Evolutionary conservation across 2,797 vertebrate genomes (phyloP).

Genomic region (Acipenser transmontanus): DNA sequence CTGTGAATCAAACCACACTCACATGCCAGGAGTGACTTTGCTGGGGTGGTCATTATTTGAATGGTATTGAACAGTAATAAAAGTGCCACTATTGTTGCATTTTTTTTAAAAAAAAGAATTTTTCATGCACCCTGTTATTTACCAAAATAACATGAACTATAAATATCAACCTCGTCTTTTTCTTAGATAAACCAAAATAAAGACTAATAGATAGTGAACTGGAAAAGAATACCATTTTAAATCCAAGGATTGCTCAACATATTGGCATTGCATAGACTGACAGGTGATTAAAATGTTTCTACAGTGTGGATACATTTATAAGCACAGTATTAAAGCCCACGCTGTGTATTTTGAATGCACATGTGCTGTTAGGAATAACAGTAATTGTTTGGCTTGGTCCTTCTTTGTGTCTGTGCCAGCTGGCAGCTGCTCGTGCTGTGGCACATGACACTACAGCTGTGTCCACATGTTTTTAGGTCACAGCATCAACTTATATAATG

Average conservation of each 20-base stretch:
- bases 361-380: slow-evolving; percentile 89
- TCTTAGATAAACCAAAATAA: no score
- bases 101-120: no score
- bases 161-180: no score
- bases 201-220: not conserved
- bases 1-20: no score
- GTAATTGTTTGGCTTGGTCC: slow-evolving; percentile 83
- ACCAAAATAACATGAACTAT: no score
- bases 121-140: no score
- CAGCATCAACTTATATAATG: slow-evolving; percentile 70
- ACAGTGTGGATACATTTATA: slow-evolving; percentile 58
- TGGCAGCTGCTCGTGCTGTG: slow-evolving; percentile 65
- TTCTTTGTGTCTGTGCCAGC: slow-evolving; percentile 81
- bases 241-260: slow-evolving; percentile 34
- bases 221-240: not conserved
- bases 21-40: no score
- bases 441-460: slow-evolving; percentile 92
- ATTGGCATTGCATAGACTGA: slow-evolving; percentile 39
- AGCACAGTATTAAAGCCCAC: slow-evolving; percentile 57
- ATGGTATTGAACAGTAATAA: no score
- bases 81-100: no score
- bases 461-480: slow-evolving; percentile 77
- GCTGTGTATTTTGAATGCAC: slow-evolving; percentile 67
- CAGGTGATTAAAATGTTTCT: slow-evolving; percentile 55
- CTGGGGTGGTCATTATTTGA: no score